Base-by-base conservation (phyloP, 2,113 vertebrate species). In the Hippocampus comes region DNA sequence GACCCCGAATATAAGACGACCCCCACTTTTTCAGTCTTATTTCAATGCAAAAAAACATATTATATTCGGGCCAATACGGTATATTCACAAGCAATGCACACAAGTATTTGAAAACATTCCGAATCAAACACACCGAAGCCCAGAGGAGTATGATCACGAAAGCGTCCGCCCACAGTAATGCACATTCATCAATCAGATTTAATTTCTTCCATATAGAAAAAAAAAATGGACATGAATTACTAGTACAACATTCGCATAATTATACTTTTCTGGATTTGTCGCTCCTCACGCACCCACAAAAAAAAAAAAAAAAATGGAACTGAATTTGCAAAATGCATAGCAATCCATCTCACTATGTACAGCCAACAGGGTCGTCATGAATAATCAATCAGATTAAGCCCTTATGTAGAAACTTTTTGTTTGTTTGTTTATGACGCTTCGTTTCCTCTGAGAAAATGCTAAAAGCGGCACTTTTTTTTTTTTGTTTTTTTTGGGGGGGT, bases 1-100 rank as follows among this genome's bases (percentile, higher is more conserved):
- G 30, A 30, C 30, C 30, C 2, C 30, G 2, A 30, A 30, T 30
- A 30, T 30, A 30, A 30, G 30, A 30, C 30, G 30, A 30, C 30
- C 30, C 30, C 3, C 30, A 30, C 30, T 30, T 30, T 30, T 30
- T 30, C 30, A 30, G 30, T 30, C 30, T 30, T 30, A 3, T 30
- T 30, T 30, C 30, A 30, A 30, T 30, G 30, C 30, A 30, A 30
- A 30, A 30, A 30, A 30, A 30, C 30, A 30, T 30, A 2, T 30
- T 30, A 30, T 30, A 30, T 30, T 30, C 30, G 30, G 2, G 30
- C 30, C 30, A 30, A 30, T 30, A 30, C 30, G 30, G 30, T 30
- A 76, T 82, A 84, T 89, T 84, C 73, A 89, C 82, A 80, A 72
- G 82, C 53, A 89, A 89, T 89, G 83, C 87, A 91, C 89, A 91